These are phyloP conservation scores for Cuculus canorus DNA, from an alignment of 2,797 vertebrate species.

Conservation along the genomic window DNA sequence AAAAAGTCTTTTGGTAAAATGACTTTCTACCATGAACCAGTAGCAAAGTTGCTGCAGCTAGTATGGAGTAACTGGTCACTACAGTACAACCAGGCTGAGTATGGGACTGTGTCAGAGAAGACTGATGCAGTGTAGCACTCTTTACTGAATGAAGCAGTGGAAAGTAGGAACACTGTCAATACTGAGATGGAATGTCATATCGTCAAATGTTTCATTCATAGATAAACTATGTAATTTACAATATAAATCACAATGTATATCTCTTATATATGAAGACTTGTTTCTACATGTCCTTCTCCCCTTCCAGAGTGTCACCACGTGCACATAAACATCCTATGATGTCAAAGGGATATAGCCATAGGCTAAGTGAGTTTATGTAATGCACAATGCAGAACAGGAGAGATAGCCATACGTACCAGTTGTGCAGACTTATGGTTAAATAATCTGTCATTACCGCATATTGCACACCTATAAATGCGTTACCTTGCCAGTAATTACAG, in stretches of 20 bases:
- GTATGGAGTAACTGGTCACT: neutral
- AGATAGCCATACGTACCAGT: neutral
- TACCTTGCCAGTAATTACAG: neutral
- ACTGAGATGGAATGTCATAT: rapidly evolving
- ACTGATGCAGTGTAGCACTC: neutral
- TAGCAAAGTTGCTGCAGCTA: neutral
- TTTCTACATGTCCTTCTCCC: neutral
- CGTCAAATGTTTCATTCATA: neutral
- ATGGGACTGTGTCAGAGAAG: neutral
- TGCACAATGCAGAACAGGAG: neutral
- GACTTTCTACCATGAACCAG: neutral
- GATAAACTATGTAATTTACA: neutral
- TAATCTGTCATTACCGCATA: neutral
- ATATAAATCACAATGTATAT: neutral
- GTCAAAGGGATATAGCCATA: neutral
- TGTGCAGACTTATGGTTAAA: neutral
- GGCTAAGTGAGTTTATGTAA: neutral
- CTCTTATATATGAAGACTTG: neutral
- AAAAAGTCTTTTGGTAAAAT: neutral
- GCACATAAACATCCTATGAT: neutral
- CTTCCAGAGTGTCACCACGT: neutral
- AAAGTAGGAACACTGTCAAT: neutral
- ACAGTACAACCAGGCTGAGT: neutral
- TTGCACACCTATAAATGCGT: neutral
- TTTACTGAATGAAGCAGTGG: neutral